Conservation (phyloP, 2,888 invertebrate species). For the Reticulitermes lucifugus region DNA sequence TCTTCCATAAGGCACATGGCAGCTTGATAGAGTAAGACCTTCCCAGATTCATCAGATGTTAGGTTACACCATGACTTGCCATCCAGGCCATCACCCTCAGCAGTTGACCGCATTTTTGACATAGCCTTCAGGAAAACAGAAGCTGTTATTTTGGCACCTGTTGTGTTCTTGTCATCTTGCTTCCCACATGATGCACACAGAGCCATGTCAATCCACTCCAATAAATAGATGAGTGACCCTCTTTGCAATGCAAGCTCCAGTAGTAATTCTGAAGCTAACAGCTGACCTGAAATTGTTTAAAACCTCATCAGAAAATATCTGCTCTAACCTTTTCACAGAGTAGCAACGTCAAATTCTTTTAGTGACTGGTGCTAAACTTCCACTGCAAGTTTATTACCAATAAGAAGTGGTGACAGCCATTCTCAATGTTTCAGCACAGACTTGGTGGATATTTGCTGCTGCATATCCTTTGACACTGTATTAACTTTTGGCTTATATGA, state of each 20-base stretch:
- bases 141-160: conserved; percentile 46
- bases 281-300: conserved; percentile 58
- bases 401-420: too few species aligned
- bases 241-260: conserved; percentile 70
- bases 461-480: too few species aligned
- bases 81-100: conserved; percentile 36
- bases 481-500: too few species aligned
- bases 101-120: conserved; percentile 52
- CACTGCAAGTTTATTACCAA: too few species aligned
- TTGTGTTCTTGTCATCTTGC: not conserved
- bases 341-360: too few species aligned
- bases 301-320: not conserved
- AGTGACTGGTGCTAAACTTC: not conserved
- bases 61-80: not conserved
- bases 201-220: conserved; percentile 74
- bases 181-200: conserved; percentile 58
- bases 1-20: conserved; percentile 69
- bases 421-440: too few species aligned
- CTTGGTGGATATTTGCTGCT: too few species aligned
- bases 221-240: conserved; percentile 69
- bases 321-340: too few species aligned
- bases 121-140: conserved; percentile 50
- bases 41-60: conserved; percentile 30
- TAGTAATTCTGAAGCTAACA: conserved; percentile 67
- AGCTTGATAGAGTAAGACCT: conserved; percentile 65